phyloP scores from a whole-genome alignment of 2,888 invertebrate species.

The Scotopteryx bipunctaria region DNA sequence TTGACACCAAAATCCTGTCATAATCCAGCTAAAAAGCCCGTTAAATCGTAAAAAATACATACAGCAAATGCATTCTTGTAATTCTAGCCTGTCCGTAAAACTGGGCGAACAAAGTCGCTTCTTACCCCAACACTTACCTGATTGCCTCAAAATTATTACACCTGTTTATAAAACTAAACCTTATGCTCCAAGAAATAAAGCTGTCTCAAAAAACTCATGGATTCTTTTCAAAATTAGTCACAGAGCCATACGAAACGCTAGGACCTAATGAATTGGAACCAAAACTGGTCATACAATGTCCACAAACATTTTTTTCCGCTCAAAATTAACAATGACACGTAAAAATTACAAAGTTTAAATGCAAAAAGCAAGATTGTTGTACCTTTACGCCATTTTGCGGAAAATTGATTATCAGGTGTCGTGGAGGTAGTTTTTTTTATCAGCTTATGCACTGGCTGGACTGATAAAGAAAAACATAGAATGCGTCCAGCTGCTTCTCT shows the following conservation, averaged over 20 bases:
- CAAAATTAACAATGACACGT: conserved; percentile 40
- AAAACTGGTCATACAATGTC: conserved; percentile 45
- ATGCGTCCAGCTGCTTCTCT: no score
- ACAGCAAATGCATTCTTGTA: no score
- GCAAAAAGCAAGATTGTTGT: conserved; percentile 39
- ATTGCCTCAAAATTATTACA: conserved; percentile 12
- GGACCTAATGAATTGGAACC: conserved; percentile 60
- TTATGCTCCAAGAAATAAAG: conserved; percentile 15
- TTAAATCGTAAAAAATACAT: no score
- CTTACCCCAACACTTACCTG: conserved; percentile 29
- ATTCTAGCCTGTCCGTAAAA: no score
- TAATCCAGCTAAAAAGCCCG: no score
- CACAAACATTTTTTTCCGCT: conserved; percentile 42
- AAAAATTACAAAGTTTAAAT: conserved; percentile 27
- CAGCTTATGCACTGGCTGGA: conserved; percentile 2
- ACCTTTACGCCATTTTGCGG: conserved; percentile 57
- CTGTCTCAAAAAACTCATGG: conserved; percentile 1
- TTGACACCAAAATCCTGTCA: no score
- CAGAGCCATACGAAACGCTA: conserved; percentile 65
- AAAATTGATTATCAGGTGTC: conserved; percentile 71
- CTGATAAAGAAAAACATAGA: no score
- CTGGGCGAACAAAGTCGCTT: no score
- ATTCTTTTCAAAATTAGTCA: conserved; percentile 30
- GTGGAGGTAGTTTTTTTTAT: conserved; percentile 17
- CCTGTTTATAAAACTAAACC: conserved; percentile 21